Percentiles rank a stretch among this genome's conserved stretches.
Conservation (phyloP, 2,113 vertebrate genomes). For the Herpailurus yagouaroundi region DNA sequence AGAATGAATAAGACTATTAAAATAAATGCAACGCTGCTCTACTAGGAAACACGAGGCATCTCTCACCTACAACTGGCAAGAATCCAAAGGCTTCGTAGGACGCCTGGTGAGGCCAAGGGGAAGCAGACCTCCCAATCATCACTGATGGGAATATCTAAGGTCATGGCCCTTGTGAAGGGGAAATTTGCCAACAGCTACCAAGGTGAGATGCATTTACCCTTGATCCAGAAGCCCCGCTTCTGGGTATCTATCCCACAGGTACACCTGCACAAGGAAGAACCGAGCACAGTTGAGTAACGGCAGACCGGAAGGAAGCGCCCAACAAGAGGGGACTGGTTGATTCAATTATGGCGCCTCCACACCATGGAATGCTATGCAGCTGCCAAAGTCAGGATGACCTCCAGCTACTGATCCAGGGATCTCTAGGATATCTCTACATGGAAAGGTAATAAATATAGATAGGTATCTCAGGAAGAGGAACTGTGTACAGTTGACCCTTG, state of each 20-base stretch:
- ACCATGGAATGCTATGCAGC: rapidly evolving
- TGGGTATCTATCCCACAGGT: not conserved
- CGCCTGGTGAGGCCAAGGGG: rapidly evolving
- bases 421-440: not conserved
- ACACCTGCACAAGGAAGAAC: not conserved
- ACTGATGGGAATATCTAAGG: not conserved
- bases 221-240: not conserved
- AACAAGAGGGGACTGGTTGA: rapidly evolving
- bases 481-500: not conserved
- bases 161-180: not conserved
- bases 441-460: not conserved
- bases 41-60: not conserved
- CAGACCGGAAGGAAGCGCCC: not conserved
- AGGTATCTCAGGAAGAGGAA: not conserved
- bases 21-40: not conserved
- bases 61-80: not conserved
- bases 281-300: not conserved
- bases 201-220: not conserved
- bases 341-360: rapidly evolving
- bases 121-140: not conserved
- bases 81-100: not conserved
- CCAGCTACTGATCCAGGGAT: not conserved
- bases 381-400: not conserved
- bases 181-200: not conserved
- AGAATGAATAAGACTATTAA: not conserved